phyloP scores from a whole-genome alignment of 2,797 vertebrate genomes.

The Salmo trutta region DNA sequence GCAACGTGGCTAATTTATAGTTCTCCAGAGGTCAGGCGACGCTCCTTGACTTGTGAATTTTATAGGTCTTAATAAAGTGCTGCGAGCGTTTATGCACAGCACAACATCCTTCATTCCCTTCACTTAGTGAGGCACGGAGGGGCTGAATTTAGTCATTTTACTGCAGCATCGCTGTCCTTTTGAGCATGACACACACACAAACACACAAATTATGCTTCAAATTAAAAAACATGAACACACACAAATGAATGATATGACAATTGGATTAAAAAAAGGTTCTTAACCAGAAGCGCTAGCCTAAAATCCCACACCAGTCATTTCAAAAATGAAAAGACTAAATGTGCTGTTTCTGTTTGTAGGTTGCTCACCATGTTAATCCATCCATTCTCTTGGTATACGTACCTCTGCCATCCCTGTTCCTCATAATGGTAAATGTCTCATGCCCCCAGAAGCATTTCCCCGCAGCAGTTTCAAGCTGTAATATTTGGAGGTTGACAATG shows the following conservation, averaged over 20 bases:
- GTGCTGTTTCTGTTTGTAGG: background rate
- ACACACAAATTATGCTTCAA: background rate
- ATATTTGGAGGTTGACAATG: no score
- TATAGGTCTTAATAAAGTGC: conserved; percentile 84
- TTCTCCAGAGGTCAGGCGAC: conserved; percentile 74
- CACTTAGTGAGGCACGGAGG: conserved; percentile 76
- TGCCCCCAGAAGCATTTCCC: no score
- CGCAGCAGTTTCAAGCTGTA: no score
- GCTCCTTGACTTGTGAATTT: conserved; percentile 79
- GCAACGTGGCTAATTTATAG: conserved; percentile 80
- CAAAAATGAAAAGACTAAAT: background rate
- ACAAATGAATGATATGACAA: background rate
- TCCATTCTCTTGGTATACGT: no score
- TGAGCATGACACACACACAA: conserved; percentile 31
- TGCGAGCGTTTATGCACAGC: conserved; percentile 77
- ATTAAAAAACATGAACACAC: conserved; percentile 33
- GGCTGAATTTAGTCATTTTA: conserved; percentile 67
- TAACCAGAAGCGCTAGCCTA: no score
- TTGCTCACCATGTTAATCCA: background rate
- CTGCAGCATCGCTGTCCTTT: conserved; percentile 52
- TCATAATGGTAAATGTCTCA: no score
- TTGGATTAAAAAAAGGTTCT: background rate
- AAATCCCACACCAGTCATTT: background rate
- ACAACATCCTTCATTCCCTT: conserved; percentile 77
- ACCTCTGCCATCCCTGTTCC: no score